phyloP scores from a whole-genome alignment of 2,888 invertebrate species.

The Automeris io region DNA sequence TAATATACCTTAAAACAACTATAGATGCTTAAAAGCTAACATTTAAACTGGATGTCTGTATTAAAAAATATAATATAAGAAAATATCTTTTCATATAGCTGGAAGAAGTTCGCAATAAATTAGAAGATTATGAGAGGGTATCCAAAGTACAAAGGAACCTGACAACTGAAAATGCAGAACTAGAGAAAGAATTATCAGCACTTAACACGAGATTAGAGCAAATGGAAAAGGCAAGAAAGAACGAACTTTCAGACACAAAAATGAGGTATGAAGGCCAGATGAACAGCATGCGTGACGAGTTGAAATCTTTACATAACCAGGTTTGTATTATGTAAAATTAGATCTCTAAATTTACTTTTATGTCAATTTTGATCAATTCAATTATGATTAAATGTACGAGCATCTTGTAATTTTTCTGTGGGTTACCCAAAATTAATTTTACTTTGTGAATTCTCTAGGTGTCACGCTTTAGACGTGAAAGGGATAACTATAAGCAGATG shows the following conservation, averaged over 20 bases:
- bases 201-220: conserved; percentile 81
- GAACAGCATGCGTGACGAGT: conserved; percentile 87
- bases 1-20: no score
- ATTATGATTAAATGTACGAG: no score
- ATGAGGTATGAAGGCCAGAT: conserved; percentile 91
- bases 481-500: conserved; percentile 94
- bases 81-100: conserved; percentile 60
- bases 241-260: conserved; percentile 88
- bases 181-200: conserved; percentile 86
- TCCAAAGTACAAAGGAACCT: conserved; percentile 88
- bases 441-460: conserved; percentile 49
- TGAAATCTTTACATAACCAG: conserved; percentile 88
- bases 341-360: background rate
- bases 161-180: conserved; percentile 83
- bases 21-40: no score
- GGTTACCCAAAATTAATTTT: no score
- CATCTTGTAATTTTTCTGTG: no score
- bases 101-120: conserved; percentile 86
- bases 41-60: no score
- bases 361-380: no score
- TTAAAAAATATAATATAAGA: background rate
- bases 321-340: no score
- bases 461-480: conserved; percentile 88
- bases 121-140: conserved; percentile 91
- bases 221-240: conserved; percentile 84